Base-by-base conservation (phyloP, 2,888 invertebrate species). In the Sphecodes monilicornis region DNA sequence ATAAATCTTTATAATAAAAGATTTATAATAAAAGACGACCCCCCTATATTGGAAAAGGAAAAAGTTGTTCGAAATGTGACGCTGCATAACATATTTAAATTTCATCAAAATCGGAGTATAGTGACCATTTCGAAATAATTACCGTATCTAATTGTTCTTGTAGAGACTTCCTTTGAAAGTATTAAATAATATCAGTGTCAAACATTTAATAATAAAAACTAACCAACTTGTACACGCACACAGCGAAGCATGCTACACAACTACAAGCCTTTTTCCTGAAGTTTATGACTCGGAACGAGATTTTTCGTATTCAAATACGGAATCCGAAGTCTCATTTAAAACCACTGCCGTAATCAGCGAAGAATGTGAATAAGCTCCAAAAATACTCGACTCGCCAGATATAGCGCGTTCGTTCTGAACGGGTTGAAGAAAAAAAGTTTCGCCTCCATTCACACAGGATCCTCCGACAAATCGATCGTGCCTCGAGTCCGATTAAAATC, bases 401-500 rank as follows among this genome's bases (percentile, higher is more conserved):
- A 60, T 60, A 29, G 29, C 60, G 16, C 29, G 1, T 5, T 6
- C 60, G 16, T 29, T 16, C 60, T 2, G 60, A 16, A 60, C 68
- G 68, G 68, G n/a, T 39, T 4, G 36, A 68, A 22, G 68, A 68
- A 36, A 39, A n/a, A 39, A 39, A n/a, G 22, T 68, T 36, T 39
- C n/a, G 22, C n/a, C 68, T 68, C 32, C 10, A 39, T 18, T 66
- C 11, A 10, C 39, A 10, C 68, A n/a, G 68, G 39, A 68, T 68
- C 68, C n/a, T n/a, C 3, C 64, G 76, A 39, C 76, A 76, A 74
- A 73, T 71, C 71, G 76, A 64, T 71, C 60, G 74, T 39, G 5
- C 32, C 22, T 64, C 22, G 68, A 60, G 57, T 69, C 43, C 64
- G 80, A 86, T 86, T 80, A 81, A 86, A 86, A 75, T 50, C 76